Evolutionary conservation across 2,797 vertebrate genomes (phyloP), one percentile per base, ranked within the genome.

Genomic region (Darevskia nairensis): DNA sequence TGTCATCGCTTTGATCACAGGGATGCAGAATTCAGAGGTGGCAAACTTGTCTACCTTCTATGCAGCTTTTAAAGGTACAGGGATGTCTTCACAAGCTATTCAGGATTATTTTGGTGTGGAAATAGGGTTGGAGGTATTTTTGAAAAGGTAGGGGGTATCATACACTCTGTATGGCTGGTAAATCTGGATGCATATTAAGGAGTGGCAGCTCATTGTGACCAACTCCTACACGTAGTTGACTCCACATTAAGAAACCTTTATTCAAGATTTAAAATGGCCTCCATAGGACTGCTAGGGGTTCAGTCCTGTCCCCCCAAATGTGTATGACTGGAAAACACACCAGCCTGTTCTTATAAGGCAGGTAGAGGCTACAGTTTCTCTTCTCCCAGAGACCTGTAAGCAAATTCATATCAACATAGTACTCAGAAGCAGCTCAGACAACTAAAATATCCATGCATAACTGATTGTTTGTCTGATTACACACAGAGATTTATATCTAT

Each of bases 401-500:
- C 44, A 50, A 6, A 79, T 50, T 64, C 32, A 39, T 80, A 15
- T 64, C 21, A 21, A 35, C 19, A 35, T 71, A 55, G n/a, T 41
- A 59, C 13, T 8, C 61, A 10, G 80, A 66, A 81, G 29, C 68
- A 83, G 23, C 8, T n/a, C 27, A n/a, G 11, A 71, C 46, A 55
- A 25, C 46, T 74, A 55, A 23, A 59, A 44, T n/a, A 21, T 35
- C 41, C 29, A 46, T 71, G 41, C 41, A 4, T 71, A 29, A 69
- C 59, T 61, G 50, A 35, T 59, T 66, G 9, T 81, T 61, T 13
- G 32, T 23, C 21, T 81, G 55, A 32, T 64, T 64, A 64, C 75
- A 7, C 44, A 39, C 88, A 83, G 71, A 92, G 93, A 93, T 94
- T 89, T 0, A 89, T 61, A 94, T 94, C 87, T 94, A 79, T 92